Base-by-base conservation (phyloP, 1,140 invertebrate genomes). In the Rhagoletis zephyria region DNA sequence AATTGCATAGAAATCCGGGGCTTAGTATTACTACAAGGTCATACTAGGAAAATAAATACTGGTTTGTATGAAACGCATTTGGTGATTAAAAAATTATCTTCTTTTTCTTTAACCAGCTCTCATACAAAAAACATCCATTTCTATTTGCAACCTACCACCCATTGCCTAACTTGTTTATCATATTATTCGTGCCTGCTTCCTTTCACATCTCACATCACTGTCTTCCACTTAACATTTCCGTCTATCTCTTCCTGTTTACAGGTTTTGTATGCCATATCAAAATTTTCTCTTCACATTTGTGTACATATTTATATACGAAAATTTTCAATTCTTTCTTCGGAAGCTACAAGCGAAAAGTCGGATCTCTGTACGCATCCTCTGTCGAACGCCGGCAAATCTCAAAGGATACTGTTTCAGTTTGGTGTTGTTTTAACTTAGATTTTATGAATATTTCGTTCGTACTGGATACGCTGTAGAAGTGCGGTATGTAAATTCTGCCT, bases 241-340 rank as follows among this genome's bases (percentile, higher is more conserved):
- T 81, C 48, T 81, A 56, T 56, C 74, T 56, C 48, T 81, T 81
- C 74, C 74, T 81, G 74, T n/a, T 81, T 56, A 81, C 48, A 10
- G 48, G 56, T 81, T 81, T 51, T 81, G 48, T 56, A 51, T 81
- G 4, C 45, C 67, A 70, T 19, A 45, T 48, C 48, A 19, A 51
- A 19, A 30, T 81, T 81, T 81, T 48, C 74, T 81, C 16, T 81
- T 81, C 74, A 45, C 56, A 81, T 81, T 81, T 81, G n/a, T 81
- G 45, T 56, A n/a, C 19, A 12, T 48, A 45, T 12, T 70, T 81
- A 56, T 81, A 45, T 7, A n/a, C 56, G 48, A 6, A 81, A 81
- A 56, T 14, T 81, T 81, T 19, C 45, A 56, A 81, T 56, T 51
- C 16, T 19, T 48, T 56, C 45, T 16, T 56, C 42, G 45, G 74